Evolutionary conservation across 2,888 invertebrate genomes (phyloP).

Genomic region (Geotrupes spiniger): DNA sequence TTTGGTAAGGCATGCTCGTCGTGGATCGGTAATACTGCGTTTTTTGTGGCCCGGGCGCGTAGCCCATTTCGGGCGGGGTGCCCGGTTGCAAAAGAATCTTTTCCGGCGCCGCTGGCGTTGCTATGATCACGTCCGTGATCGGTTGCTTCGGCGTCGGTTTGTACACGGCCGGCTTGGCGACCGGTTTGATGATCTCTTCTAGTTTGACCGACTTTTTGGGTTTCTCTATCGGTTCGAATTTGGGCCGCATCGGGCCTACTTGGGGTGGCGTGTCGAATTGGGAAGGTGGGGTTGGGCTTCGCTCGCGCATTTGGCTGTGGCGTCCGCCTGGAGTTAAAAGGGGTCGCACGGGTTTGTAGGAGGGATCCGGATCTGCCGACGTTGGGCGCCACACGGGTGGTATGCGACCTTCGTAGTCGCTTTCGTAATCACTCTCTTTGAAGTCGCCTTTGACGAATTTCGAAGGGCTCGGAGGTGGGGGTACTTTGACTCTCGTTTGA

Average conservation of each 20-base stretch:
- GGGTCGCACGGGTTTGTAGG: constrained; percentile 60
- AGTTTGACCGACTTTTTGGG: constrained; percentile 38
- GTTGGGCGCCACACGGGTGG: constrained; percentile 60
- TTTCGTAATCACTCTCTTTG: constrained; percentile 69
- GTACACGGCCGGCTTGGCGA: constrained; percentile 48
- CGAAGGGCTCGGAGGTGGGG: constrained; percentile 61
- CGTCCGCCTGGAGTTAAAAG: constrained; percentile 54
- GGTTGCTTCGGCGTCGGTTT: constrained; percentile 54
- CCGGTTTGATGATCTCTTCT: constrained; percentile 47
- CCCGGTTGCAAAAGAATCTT: constrained; percentile 55
- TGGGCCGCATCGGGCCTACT: constrained; percentile 52
- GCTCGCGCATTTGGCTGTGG: constrained; percentile 49
- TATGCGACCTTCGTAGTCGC: constrained; percentile 65
- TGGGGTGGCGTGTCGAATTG: constrained; percentile 56
- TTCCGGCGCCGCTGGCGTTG: constrained; percentile 40
- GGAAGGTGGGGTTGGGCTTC: constrained; percentile 58
- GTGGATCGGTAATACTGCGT: constrained; percentile 57
- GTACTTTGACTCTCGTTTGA: constrained; percentile 46
- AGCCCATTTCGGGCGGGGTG: constrained; percentile 58
- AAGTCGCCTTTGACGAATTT: constrained; percentile 66
- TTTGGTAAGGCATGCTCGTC: constrained; percentile 58
- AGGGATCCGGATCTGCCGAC: constrained; percentile 55
- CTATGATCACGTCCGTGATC: constrained; percentile 39
- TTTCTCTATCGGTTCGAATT: constrained; percentile 60
- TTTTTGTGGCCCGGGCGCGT: constrained; percentile 53